Base-by-base conservation (phyloP, 1,140 invertebrate species). In the Geopemphigus sp. region DNA sequence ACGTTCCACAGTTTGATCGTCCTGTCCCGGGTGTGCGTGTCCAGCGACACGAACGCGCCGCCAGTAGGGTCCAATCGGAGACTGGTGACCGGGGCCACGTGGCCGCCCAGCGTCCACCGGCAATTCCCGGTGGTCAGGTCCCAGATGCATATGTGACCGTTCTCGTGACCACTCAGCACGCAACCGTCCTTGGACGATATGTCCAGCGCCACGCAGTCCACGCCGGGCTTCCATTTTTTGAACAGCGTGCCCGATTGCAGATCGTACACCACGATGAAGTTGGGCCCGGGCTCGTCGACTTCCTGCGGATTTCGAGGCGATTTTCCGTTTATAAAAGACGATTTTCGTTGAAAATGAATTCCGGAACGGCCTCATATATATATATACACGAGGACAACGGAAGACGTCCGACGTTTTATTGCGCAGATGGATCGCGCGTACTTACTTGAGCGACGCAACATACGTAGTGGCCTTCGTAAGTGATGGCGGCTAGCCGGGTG, bases 211-310 rank as follows among this genome's bases (percentile, higher is more conserved):
- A 92, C 92, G 10, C 92, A 93, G 85, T 92, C 92, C 81, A 90
- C 90, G 59, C 90, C 90, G 1, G 93, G 92, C 85, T 95, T 95
- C 92, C 93, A 94, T 86, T 94, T 94, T 86, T 95, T 95, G 86
- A 95, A 95, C 82, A 95, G 84, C 2, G 93, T 95, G n/a, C 94
- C 94, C 82, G 92, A 95, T 86, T 94, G 92, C n/a, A 96, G 87
- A 86, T 96, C 94, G 85, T 95, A 96, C 39, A 95, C 93, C 56
- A 95, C 92, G 76, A 96, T 93, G 87, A 95, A 95, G 87, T 95
- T 95, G 1, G 93, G 92, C 45, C 90, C 89, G 0, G 91, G 89
- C 83, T 94, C 92, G 83, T 94, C 92, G 29, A 95, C 88, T 86
- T 95, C 93, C 85, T 94, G 88, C 32, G 8, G 8, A 39, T 4